Conservation (phyloP, 2,888 invertebrate genomes). For the Asteroscopus sphinx region DNA sequence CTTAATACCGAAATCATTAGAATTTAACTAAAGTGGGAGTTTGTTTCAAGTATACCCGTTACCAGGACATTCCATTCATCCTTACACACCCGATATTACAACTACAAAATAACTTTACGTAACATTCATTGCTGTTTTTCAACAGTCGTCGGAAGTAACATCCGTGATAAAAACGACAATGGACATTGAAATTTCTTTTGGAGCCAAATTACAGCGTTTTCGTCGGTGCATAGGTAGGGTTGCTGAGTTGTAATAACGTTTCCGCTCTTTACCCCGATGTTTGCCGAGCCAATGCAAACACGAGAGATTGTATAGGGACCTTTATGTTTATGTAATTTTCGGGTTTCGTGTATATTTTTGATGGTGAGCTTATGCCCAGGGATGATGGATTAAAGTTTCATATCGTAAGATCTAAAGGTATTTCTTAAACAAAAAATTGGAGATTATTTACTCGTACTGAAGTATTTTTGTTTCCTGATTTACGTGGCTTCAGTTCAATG, state of each 20-base stretch:
- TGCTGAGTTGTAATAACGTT: conserved; percentile 81
- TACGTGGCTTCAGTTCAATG: no score
- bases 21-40: conserved; percentile 71
- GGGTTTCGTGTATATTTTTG: conserved; percentile 61
- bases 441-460: background rate
- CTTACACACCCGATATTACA: background rate
- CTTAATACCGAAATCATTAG: conserved; percentile 72
- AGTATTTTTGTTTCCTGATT: no score
- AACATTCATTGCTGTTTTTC: conserved; percentile 42
- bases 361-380: conserved; percentile 45
- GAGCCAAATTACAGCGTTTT: background rate
- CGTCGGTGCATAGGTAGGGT: conserved; percentile 51
- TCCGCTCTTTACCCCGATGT: conserved; percentile 84
- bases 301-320: conserved; percentile 70
- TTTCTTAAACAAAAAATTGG: conserved; percentile 5
- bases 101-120: background rate
- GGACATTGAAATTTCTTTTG: conserved; percentile 27
- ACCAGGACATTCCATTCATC: conserved; percentile 29
- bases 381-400: conserved; percentile 41
- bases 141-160: rapidly evolving
- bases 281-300: conserved; percentile 83
- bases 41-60: conserved; percentile 64
- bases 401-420: conserved; percentile 12
- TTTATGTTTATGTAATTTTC: conserved; percentile 69
- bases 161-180: conserved; percentile 35